Base-by-base conservation (phyloP, 2,797 vertebrate species). In the Pangasius larnaudii region DNA sequence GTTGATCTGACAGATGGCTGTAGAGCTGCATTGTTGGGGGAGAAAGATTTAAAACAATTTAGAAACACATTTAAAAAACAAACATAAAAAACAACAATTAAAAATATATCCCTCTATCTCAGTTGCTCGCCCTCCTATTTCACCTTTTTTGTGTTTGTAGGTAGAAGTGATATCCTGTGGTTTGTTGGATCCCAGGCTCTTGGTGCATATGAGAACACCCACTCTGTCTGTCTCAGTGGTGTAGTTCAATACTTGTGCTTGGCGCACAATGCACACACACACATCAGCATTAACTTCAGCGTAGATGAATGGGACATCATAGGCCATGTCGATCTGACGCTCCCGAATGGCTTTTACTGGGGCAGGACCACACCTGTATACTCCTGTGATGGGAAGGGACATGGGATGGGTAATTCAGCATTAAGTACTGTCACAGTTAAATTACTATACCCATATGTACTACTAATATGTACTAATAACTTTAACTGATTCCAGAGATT, bases 131-230 rank as follows among this genome's bases (percentile, higher is more conserved):
- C 46, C 18, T 16, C 0, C 61, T 71, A 51, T 85, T 14, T 84
- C 92, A 93, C 94, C 94, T 97, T 95, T 96, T 71, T 88, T 39
- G 18, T 91, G 90, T 93, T 99, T 99, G 95, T 99, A 99, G 91
- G 93, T 93, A 72, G 90, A 89, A 0, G 97, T 99, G 93, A 99
- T 89, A 92, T 97, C 96, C 86, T 97, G 94, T 19, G 94, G 87
- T 51, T 89, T 91, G 36, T 96, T 93, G 1, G 89, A 91, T 11
- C 96, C 96, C 5, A 97, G 84, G 5, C 95, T 93, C 94, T 99
- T 99, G 89, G 98, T 99, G 93, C 97, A 98, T 93, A 99, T 97
- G n/a, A 96, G 90, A 24, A 94, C 93, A 61, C 98, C 98, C 7
- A 98, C 96, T 81, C 90, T 93, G 18, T 92, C 93, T 0, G 94